Base-by-base conservation (phyloP, 2,797 vertebrate species). In the Xenentodon cancila region DNA sequence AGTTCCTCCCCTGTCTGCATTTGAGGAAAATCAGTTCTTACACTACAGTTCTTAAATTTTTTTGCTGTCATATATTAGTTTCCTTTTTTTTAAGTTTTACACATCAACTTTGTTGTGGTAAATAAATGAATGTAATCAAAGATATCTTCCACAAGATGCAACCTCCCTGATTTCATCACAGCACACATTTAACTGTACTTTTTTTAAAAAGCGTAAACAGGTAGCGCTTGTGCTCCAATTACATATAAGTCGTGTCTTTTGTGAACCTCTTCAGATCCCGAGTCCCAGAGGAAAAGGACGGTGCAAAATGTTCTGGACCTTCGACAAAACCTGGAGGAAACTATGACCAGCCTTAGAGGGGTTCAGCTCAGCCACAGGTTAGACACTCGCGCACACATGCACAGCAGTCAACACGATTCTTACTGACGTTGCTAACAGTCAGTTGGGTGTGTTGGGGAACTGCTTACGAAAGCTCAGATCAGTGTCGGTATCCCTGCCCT, bases 271-370 rank as follows among this genome's bases (percentile, higher is more conserved):
- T 47, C 87, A 97, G 97, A 99, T 70, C 96, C 97, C 0, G 97
- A 98, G 79, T 97, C 97, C 74, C 97, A 98, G 90, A 94, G 97
- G 78, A 99, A 98, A 88, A 95, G 96, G 67, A 98, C 97, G 0
- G 96, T 98, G 61, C 96, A 98, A 90, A 99, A 99, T 73, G 96
- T 99, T n/a, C 88, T 98, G 82, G 97, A 99, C 87, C 95, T 99
- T 48, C 95, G 97, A 50, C 97, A 99, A 85, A 99, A 99, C 88
- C 91, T 99, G 87, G 97, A 99, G 77, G 97, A 98, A 79, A 99
- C 97, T 77, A 98, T 99, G 97, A 96, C 95, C 73, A 98, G 96
- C 82, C 90, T 99, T 61, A 92, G 95, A 68, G 97, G 97, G 50
- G 96, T 96, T 42, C 96, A 97, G 84, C 94, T 98, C 59, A 94